Percentiles rank a stretch among this genome's conserved stretches.
Conservation (phyloP, 2,113 vertebrate species). For the Amia ocellicauda region DNA sequence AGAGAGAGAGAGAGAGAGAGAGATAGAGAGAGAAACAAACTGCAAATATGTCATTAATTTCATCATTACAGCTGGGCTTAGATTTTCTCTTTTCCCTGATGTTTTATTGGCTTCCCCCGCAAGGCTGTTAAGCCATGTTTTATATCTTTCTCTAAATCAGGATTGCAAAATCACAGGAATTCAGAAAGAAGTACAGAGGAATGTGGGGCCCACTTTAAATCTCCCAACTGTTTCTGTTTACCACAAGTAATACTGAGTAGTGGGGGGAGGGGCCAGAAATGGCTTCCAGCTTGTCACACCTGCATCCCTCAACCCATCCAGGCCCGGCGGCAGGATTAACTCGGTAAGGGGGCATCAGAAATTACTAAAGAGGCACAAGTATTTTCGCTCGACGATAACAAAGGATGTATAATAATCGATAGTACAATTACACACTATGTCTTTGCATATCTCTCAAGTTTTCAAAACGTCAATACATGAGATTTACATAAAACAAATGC, state of each 20-base stretch:
- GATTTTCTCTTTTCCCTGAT: neutral
- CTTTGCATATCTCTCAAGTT: too few species aligned
- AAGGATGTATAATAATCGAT: too few species aligned
- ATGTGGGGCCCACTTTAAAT: constrained; percentile 14
- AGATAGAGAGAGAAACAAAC: too few species aligned
- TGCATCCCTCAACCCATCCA: constrained; percentile 6
- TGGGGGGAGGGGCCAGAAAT: neutral
- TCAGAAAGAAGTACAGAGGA: constrained; percentile 1
- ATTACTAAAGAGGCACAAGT: too few species aligned
- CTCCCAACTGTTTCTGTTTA: constrained; percentile 8
- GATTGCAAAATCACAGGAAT: constrained; percentile 7
- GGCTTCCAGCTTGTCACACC: constrained; percentile 15
- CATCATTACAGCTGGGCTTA: neutral
- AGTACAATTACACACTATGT: too few species aligned
- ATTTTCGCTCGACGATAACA: too few species aligned
- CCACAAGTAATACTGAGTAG: neutral
- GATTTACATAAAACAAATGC: too few species aligned
- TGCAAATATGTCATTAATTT: neutral
- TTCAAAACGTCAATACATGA: too few species aligned
- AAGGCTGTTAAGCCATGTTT: neutral
- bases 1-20: too few species aligned
- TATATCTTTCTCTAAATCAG: neutral
- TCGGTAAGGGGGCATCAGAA: too few species aligned
- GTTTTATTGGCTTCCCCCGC: neutral
- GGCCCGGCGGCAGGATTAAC: neutral